A percentile compares a stretch with the other conserved stretches of the same genome.
Conservation (phyloP, 2,888 invertebrate species). For the Drosophila kanekoi region DNA sequence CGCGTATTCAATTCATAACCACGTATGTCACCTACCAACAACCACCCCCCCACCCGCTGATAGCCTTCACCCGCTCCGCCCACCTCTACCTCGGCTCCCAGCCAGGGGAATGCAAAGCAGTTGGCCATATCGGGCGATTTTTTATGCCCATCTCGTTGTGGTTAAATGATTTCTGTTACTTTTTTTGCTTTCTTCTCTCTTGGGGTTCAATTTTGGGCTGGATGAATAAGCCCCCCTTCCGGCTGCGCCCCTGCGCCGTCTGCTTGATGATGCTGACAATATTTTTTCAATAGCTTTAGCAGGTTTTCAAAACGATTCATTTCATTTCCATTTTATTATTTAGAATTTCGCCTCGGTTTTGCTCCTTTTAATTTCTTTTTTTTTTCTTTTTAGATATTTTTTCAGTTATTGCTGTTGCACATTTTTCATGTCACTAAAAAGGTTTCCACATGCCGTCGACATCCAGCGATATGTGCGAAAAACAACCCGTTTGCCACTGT, state of each 20-base stretch:
- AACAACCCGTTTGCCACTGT: slow-evolving; percentile 23
- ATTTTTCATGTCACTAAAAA: slow-evolving; percentile 81
- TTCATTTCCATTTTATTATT: slow-evolving; percentile 81
- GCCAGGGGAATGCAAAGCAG: slow-evolving; percentile 27
- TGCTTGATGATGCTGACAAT: slow-evolving; percentile 65
- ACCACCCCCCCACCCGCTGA: background rate
- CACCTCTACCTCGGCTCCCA: too few species aligned
- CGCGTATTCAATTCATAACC: slow-evolving; percentile 76
- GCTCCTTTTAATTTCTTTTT: slow-evolving; percentile 16
- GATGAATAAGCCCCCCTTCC: background rate
- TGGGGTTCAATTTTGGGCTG: slow-evolving; percentile 33
- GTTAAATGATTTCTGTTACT: slow-evolving; percentile 66
- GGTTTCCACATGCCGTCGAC: slow-evolving; percentile 48
- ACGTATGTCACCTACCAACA: slow-evolving; percentile 45
- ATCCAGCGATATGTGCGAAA: slow-evolving; percentile 41
- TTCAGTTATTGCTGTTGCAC: slow-evolving; percentile 55
- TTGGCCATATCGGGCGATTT: slow-evolving; percentile 42
- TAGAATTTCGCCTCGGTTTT: slow-evolving; percentile 43
- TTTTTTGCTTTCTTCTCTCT: slow-evolving; percentile 6
- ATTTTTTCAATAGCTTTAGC: slow-evolving; percentile 72
- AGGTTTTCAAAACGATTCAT: slow-evolving; percentile 64
- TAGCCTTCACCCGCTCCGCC: background rate
- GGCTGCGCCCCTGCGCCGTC: background rate
- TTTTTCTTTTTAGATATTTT: slow-evolving; percentile 5
- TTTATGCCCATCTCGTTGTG: slow-evolving; percentile 58